Evolutionary conservation across 1,140 invertebrate genomes (phyloP).

Genomic region (Brachionus asplanchnoidis): DNA sequence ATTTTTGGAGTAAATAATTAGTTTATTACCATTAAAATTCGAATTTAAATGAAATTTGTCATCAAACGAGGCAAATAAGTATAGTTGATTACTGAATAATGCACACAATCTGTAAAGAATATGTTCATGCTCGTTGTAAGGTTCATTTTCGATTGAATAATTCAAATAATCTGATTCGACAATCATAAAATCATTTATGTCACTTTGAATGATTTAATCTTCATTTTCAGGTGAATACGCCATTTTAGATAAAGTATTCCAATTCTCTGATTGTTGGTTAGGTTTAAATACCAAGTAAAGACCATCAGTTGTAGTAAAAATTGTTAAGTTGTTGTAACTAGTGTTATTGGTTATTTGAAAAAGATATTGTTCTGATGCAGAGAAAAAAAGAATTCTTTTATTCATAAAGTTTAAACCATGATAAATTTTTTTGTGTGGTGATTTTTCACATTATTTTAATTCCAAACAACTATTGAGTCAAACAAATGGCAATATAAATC

Average conservation of each 20-base stretch:
- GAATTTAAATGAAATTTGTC: no score
- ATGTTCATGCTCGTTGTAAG: neutral
- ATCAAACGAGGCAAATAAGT: no score
- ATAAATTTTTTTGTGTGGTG: neutral
- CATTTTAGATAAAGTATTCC: no score
- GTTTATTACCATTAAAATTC: no score
- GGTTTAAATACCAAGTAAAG: no score
- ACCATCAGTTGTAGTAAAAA: no score
- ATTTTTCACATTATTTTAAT: neutral
- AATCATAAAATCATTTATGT: no score
- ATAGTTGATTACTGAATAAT: neutral
- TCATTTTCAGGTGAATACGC: no score
- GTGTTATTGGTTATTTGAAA: no score
- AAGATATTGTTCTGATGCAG: neutral
- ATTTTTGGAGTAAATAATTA: neutral
- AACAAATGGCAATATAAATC: constrained; percentile 11
- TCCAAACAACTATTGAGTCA: neutral
- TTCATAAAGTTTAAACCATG: neutral
- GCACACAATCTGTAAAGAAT: neutral
- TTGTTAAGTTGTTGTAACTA: no score
- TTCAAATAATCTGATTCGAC: neutral
- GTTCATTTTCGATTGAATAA: neutral
- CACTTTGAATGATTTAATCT: no score
- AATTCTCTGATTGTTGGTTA: no score
- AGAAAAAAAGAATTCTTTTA: neutral